Base-by-base conservation (phyloP, 2,113 vertebrate species). In the Tupaia tana region DNA sequence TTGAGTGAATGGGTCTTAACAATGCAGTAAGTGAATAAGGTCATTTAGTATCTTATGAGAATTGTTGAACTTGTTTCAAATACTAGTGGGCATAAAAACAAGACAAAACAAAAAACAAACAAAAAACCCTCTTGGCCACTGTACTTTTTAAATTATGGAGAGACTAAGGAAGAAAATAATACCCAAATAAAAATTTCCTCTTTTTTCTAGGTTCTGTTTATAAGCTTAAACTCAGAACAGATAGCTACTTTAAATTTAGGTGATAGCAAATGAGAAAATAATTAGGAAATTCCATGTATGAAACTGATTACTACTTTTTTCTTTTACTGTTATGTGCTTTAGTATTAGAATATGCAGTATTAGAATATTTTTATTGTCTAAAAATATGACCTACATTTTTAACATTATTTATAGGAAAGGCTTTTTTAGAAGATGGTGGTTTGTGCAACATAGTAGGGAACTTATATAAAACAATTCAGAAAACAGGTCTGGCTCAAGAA, bases 11-110 rank as follows among this genome's bases (percentile, higher is more conserved):
- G 92, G 93, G 90, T 95, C 91, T 93, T 92, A 95, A 95, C 94
- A 87, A 67, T 56, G 15, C 15, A n/a, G 18, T 85, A 13, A n/a
- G 18, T 85, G 86, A 95, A 75, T 94, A 97, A 93, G 63, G 74
- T 59, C 79, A n/a, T 83, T 91, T 93, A 89, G 70, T 59, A 18
- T 93, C 84, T 95, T 94, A 82, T 2, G 87, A 96, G 64, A 96
- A 92, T 58, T 91, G 34, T 96, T 97, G 93, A 95, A 93, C 14
- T n/a, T 86, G n/a, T 89, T 96, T 87, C 89, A 96, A 63, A 92
- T 96, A 96, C 52, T 78, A 94, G n/a, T 93, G 64, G 59, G 77
- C 70, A 96, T 91, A 61, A 75, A 93, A 82, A 43, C 43, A 43
- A 43, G 6, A 43, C 43, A 43, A 43, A 43, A 43, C 43, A 43